phyloP scores from a whole-genome alignment of 2,888 invertebrate species.

The Lymantria monacha region DNA sequence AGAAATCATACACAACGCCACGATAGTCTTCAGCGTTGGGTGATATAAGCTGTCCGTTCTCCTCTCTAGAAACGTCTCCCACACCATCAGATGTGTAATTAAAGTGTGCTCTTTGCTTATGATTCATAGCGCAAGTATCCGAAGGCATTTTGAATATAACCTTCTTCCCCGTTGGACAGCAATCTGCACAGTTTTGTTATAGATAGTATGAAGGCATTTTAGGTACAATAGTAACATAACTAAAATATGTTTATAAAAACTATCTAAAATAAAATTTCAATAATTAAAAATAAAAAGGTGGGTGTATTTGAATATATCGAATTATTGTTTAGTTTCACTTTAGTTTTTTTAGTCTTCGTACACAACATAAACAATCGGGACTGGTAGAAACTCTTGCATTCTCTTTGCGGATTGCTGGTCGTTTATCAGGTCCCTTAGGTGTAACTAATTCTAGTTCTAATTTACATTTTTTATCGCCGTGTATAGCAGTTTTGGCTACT shows the following conservation, averaged over 20 bases:
- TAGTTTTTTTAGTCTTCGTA: slow-evolving; percentile 46
- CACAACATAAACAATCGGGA: slow-evolving; percentile 60
- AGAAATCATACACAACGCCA: slow-evolving; percentile 65
- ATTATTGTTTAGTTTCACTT: slow-evolving; percentile 36
- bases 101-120: slow-evolving; percentile 70
- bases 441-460: slow-evolving; percentile 85
- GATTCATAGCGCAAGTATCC: slow-evolving; percentile 62
- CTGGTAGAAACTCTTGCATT: slow-evolving; percentile 62
- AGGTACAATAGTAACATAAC: not conserved
- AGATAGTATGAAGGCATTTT: slow-evolving; percentile 32
- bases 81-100: slow-evolving; percentile 67
- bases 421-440: slow-evolving; percentile 83
- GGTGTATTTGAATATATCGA: not conserved
- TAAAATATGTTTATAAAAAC: not conserved
- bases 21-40: slow-evolving; percentile 52
- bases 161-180: slow-evolving; percentile 76
- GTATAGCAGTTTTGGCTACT: slow-evolving; percentile 85
- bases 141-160: slow-evolving; percentile 72
- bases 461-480: slow-evolving; percentile 84
- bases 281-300: not conserved
- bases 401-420: slow-evolving; percentile 69
- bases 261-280: not conserved
- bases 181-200: slow-evolving; percentile 68
- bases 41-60: slow-evolving; percentile 58
- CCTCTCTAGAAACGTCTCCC: slow-evolving; percentile 66